phyloP scores from a whole-genome alignment of 1,140 invertebrate species.

The Colletes latitarsis region DNA sequence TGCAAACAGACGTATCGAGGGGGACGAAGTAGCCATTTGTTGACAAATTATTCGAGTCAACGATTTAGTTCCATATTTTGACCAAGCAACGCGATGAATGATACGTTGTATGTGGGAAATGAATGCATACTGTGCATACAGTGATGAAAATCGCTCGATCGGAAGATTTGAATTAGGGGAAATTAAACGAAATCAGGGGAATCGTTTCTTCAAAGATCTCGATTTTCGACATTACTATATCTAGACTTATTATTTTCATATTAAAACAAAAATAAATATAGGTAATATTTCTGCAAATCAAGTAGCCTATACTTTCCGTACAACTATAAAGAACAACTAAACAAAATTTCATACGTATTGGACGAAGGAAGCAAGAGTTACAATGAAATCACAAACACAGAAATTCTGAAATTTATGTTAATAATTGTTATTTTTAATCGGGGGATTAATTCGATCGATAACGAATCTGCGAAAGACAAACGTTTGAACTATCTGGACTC shows the following conservation, averaged over 20 bases:
- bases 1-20: not conserved
- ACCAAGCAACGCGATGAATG: not conserved
- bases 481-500: not conserved
- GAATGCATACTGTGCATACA: not conserved
- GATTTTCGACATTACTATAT: too few species aligned
- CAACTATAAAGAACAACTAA: too few species aligned
- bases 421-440: too few species aligned
- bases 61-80: not conserved
- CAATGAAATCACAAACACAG: too few species aligned
- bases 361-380: too few species aligned
- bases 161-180: not conserved
- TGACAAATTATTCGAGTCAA: conserved; percentile 7
- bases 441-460: too few species aligned
- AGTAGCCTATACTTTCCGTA: too few species aligned
- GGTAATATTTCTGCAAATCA: too few species aligned
- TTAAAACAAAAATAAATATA: too few species aligned
- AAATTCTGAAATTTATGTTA: too few species aligned
- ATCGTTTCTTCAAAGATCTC: not conserved
- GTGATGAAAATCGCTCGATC: not conserved
- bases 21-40: not conserved
- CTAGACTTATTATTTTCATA: too few species aligned
- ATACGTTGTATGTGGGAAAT: not conserved
- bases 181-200: not conserved
- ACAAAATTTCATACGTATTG: too few species aligned
- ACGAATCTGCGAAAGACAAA: not conserved